Evolutionary conservation across 2,888 invertebrate genomes (phyloP), one percentile per base, ranked within the genome.

Genomic region (Papilio demoleus): DNA sequence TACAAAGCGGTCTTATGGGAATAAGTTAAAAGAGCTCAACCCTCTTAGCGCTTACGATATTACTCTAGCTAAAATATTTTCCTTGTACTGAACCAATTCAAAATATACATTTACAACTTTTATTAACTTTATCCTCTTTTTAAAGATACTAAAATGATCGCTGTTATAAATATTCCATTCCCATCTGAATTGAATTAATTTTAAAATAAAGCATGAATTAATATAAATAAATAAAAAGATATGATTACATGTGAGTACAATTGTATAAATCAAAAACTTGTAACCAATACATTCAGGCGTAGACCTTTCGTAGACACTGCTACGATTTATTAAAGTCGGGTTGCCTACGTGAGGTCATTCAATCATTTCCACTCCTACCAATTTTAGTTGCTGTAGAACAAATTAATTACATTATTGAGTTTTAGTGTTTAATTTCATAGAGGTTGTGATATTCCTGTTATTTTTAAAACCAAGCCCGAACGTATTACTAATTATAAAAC

Each of bases 361-460:
- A 53, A 31, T 53, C 31, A 53, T n/a, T 14, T 53, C n/a, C 27
- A 27, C 53, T 31, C 27, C 14, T 50, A 50, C 53, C 27, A n/a
- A 53, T 53, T 31, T 53, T 31, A 31, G n/a, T 24, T 31, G 24
- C 14, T 22, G 45, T 45, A n/a, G 22, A 19, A 45, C 45, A 45
- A 19, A 11, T 45, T 22, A 45, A 19, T 22, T 22, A 22, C 42
- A 6, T 40, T 40, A 42, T 17, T 12, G 9, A 8, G 42, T 17
- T 17, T 17, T 40, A 5, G 5, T n/a, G n/a, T 40, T 5, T 40
- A 42, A 17, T 5, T 17, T 2, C 42, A 42, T 17, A 38, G 31
- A 89, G 73, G 4, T 45, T 31, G 6, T 31, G 31, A 4, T 31
- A 31, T n/a, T n/a, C n/a, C n/a, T n/a, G n/a, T n/a, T n/a, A 6